A percentile compares a stretch with the other conserved stretches of the same genome.
These are phyloP conservation scores for Carassius gibelio DNA, from an alignment of 2,113 vertebrate species.

Conservation along the genomic window DNA sequence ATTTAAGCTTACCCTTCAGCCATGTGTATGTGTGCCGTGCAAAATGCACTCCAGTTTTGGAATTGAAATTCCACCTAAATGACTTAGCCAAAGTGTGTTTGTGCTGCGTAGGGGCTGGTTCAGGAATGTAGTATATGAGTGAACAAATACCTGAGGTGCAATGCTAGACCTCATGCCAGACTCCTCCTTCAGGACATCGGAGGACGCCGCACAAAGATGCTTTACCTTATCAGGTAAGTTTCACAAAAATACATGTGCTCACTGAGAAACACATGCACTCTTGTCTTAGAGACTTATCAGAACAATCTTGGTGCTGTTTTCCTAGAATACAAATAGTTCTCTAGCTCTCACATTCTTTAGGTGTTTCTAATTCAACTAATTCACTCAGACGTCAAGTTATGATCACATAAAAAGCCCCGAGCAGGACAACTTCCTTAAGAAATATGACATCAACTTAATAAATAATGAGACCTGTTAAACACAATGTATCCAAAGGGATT, in stretches of 20 bases:
- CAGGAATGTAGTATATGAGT: background rate
- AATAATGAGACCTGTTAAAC: background rate
- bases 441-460: background rate
- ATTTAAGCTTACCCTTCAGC: background rate
- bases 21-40: background rate
- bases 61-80: slow-evolving; percentile 3
- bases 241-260: background rate
- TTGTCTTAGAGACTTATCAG: background rate
- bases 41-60: background rate
- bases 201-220: background rate
- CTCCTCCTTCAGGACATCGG: background rate
- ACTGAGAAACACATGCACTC: background rate
- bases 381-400: background rate
- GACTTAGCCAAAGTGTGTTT: background rate
- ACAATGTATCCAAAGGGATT: background rate
- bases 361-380: background rate
- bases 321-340: background rate
- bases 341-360: background rate
- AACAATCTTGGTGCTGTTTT: background rate
- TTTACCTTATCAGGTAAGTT: background rate
- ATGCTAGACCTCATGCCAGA: background rate
- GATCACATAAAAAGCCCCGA: background rate
- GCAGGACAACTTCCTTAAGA: background rate
- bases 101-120: background rate
- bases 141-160: background rate